phyloP scores from a whole-genome alignment of 2,797 vertebrate genomes.

The Channallabes apus region DNA sequence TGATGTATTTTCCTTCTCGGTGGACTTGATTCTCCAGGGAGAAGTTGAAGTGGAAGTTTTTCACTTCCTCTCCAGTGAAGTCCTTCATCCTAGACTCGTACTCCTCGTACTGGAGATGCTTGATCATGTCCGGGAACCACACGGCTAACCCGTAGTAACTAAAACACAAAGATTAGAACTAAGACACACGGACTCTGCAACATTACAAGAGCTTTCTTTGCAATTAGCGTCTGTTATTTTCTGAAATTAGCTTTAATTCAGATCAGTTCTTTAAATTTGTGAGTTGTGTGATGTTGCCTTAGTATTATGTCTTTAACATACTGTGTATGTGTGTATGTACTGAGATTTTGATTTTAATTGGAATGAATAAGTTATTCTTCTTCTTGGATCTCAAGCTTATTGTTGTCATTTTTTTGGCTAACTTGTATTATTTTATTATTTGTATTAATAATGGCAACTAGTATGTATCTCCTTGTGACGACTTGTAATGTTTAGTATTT shows the following conservation, averaged over 20 bases:
- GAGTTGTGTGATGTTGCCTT: too few species aligned
- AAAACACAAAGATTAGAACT: conserved; percentile 31
- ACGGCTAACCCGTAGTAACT: conserved; percentile 95
- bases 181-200: neutral
- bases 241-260: neutral
- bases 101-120: conserved; percentile 86
- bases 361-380: neutral
- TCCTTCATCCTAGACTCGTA: conserved; percentile 84
- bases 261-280: neutral
- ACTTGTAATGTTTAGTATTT: neutral
- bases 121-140: conserved; percentile 98
- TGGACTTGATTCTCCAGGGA: conserved; percentile 93
- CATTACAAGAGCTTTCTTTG: neutral
- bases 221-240: neutral
- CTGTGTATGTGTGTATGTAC: neutral
- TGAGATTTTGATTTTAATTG: neutral
- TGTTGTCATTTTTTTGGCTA: neutral
- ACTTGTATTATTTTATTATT: neutral
- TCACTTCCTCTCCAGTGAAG: conserved; percentile 80
- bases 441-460: neutral
- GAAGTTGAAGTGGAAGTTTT: conserved; percentile 89
- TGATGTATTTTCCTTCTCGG: conserved; percentile 83
- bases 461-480: neutral
- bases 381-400: neutral
- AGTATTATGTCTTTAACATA: too few species aligned